Evolutionary conservation across 2,888 invertebrate genomes (phyloP), one percentile per base, ranked within the genome.

Genomic region (Tridacna crocea): DNA sequence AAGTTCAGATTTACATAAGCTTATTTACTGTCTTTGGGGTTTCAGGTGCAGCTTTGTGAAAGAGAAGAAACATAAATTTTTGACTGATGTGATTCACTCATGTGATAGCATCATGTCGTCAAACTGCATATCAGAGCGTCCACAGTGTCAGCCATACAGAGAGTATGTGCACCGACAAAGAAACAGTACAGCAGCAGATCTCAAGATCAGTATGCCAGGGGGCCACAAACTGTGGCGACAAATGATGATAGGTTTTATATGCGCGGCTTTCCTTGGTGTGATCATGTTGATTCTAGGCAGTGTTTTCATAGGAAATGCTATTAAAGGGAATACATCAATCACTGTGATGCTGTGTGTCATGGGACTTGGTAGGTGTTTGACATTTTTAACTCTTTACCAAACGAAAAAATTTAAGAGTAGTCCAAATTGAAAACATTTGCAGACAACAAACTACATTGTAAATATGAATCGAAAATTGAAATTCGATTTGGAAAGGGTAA

Each of bases 261-360:
- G 89, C 88, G 91, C 92, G 24, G 92, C 91, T 8, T 88, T 88
- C 81, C 82, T 92, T 3, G 92, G 92, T 36, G 84, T 92, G 19
- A 82, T 90, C 36, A 90, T 92, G 89, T 84, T 92, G 63, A 88
- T 90, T 22, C 83, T 92, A 15, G 92, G 92, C 46, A 88, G 89
- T 77, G 87, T 90, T 2, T 92, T 92, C 76, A 92, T 92, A 51
- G 88, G 89, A 19, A 88, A 91, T 58, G 91, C 92, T 26, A 85
- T 92, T 0, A 81, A 84, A 51, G 88, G 89, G 66, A 85, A 91
- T 47, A 90, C 91, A 77, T 90, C 92, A 12, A 91, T 92, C 61
- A 90, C 91, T n/a, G 90, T 92, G 15, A 92, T 92, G 92, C 81
- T 92, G n/a, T 92, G 92, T 89, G 90, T 92, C 15, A 88, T 92